A percentile compares a stretch with the other conserved stretches of the same genome.
phyloP scores from a whole-genome alignment of 2,113 vertebrate genomes.

The Cyanoramphus novaezelandiae region DNA sequence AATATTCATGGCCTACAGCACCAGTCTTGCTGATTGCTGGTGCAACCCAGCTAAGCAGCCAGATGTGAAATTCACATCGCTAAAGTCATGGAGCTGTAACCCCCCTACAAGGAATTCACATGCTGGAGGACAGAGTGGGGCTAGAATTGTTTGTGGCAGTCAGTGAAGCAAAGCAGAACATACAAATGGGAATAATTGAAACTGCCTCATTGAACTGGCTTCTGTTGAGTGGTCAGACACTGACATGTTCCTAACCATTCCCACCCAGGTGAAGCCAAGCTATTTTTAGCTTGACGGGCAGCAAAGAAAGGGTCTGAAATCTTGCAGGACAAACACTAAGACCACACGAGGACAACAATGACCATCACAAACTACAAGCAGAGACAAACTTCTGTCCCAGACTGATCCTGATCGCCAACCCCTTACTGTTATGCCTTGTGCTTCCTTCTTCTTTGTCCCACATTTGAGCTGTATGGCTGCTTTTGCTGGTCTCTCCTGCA shows the following conservation, averaged over 20 bases:
- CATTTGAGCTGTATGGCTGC: background rate
- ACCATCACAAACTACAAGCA: background rate
- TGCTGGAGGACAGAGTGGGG: background rate
- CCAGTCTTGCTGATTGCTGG: background rate
- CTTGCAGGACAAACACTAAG: background rate
- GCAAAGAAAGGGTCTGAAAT: background rate
- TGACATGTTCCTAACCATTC: background rate
- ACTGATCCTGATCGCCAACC: background rate
- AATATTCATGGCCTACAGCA: background rate
- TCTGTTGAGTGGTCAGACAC: background rate
- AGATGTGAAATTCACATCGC: background rate
- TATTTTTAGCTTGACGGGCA: background rate
- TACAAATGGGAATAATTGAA: background rate
- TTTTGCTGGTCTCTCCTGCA: background rate
- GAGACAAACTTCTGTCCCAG: background rate
- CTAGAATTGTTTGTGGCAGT: background rate
- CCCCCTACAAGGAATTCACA: background rate
- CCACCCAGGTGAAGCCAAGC: background rate
- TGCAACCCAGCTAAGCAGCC: background rate
- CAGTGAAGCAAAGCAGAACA: constrained; percentile 1
- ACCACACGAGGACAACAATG: background rate
- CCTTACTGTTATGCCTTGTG: background rate
- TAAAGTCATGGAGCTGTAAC: background rate
- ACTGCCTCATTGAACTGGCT: background rate
- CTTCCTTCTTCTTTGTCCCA: background rate